Evolutionary conservation across 2,113 vertebrate species (phyloP), one percentile per base, ranked within the genome.

Genomic region (Epinephelus fuscoguttatus): DNA sequence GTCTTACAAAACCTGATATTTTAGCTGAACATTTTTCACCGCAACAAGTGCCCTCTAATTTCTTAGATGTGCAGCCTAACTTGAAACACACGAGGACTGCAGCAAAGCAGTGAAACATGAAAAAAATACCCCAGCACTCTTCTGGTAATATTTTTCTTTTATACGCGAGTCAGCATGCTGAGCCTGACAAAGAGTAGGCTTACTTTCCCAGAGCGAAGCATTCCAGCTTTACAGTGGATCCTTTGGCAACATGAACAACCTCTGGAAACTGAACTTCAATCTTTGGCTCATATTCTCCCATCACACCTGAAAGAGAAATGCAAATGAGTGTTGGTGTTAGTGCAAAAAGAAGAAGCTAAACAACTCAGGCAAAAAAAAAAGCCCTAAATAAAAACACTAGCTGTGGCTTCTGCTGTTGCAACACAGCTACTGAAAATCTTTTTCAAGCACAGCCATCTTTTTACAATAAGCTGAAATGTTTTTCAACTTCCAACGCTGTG

Each of bases 231-330:
- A 97, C 97, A 0, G 96, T 98, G 67, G 97, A 95, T 91, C 98
- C 98, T 94, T 97, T 98, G 3, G 97, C 97, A 23, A 97, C 96
- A 0, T 97, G 96, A 79, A 99, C 96, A 0, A 93, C 94, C 88
- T 99, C 98, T 78, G 98, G 98, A 93, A 99, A 99, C 90, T 99
- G 98, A 78, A 99, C 98, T 95, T 99, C 98, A 93, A 99, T 99
- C 95, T 99, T 99, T 70, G 98, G 98, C 90, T 99, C 98, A 1
- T 99, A 99, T 95, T 99, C 98, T 57, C 98, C 98, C 98, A 99
- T 99, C 80, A 98, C 95, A 89, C 98, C 98, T 99, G 96, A 77
- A 88, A 91, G 56, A 78, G 56, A 84, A 88, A 90, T 57, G 40
- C 37, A 92, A 75, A 91, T 70, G 14, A 78, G 56, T 4, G 3